Conservation (phyloP, 1,140 invertebrate species). For the Aplysia californica region DNA sequence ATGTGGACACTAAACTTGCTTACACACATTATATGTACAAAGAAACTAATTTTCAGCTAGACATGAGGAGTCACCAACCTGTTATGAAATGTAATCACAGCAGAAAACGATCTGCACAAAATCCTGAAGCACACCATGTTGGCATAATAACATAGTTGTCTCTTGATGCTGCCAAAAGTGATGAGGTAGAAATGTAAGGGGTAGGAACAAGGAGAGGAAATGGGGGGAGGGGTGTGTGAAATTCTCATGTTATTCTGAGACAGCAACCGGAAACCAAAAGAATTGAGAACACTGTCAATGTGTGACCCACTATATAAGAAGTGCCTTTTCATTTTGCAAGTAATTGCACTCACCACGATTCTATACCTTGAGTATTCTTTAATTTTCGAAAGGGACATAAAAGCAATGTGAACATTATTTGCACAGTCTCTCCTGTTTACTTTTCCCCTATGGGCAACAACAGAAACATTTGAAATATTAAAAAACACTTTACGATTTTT, state of each 20-base stretch:
- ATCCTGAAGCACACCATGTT: conserved; percentile 55
- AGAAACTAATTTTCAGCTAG: background rate
- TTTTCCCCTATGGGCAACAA: too few species aligned
- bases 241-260: background rate
- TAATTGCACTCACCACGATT: background rate
- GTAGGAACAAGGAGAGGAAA: too few species aligned
- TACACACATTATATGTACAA: background rate
- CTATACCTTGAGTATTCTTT: too few species aligned
- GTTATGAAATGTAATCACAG: conserved; percentile 57
- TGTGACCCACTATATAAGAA: background rate
- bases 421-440: too few species aligned
- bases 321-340: background rate
- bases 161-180: conserved; percentile 51
- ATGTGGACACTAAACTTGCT: background rate
- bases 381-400: too few species aligned
- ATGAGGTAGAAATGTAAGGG: background rate
- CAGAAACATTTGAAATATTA: too few species aligned
- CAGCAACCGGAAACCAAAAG: background rate
- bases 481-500: too few species aligned
- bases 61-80: conserved; percentile 35
- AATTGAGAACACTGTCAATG: background rate
- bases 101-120: conserved; percentile 53
- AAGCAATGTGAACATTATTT: too few species aligned
- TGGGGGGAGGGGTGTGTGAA: background rate
- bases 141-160: conserved; percentile 45